Base-by-base conservation (phyloP, 2,113 vertebrate species). In the Gavia stellata region DNA sequence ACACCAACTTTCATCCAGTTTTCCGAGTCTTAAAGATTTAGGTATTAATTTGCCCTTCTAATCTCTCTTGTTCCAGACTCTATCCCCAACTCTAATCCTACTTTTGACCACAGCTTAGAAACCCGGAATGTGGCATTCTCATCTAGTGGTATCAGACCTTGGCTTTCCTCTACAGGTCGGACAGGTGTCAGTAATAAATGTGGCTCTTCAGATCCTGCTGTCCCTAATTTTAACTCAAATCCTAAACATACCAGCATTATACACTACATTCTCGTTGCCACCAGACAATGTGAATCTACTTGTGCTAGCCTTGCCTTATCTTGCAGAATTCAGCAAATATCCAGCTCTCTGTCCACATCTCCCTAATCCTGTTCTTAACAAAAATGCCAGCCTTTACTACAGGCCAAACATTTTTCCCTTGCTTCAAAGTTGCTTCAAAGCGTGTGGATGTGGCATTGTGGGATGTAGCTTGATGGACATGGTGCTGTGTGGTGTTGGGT, bases 11-110 rank as follows among this genome's bases (percentile, higher is more conserved):
- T 77, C 53, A 38, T 85, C 40, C 31, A 75, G 25, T 90, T 96
- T 80, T 88, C 34, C 70, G 62, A 90, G 53, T 94, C 90, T 82
- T 91, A 79, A 92, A 96, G 77, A 89, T 89, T 84, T 74, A 70
- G 77, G 62, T 89, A 73, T 90, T 93, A 92, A 90, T 95, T 91
- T 97, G 8, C n/a, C n/a, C 55, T 12, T 94, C 45, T 94, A 84
- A 92, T 83, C 94, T 94, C 31, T 77, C 67, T 73, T 89, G 56
- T 92, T 94, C 70, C 90, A 91, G 81, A 29, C 61, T 91, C 61
- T 65, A 12, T 92, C 58, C 78, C 38, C 31, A 77, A 3, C 36
- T 89, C 31, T 94, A 96, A 92, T 95, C 87, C 78, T 91, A 33
- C 84, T 82, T 94, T 80, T 93, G 66, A 88, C 81, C 62, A 53